Percentiles rank a stretch among this genome's conserved stretches.
phyloP scores from a whole-genome alignment of 2,888 invertebrate genomes.

The Augiades crinisus region DNA sequence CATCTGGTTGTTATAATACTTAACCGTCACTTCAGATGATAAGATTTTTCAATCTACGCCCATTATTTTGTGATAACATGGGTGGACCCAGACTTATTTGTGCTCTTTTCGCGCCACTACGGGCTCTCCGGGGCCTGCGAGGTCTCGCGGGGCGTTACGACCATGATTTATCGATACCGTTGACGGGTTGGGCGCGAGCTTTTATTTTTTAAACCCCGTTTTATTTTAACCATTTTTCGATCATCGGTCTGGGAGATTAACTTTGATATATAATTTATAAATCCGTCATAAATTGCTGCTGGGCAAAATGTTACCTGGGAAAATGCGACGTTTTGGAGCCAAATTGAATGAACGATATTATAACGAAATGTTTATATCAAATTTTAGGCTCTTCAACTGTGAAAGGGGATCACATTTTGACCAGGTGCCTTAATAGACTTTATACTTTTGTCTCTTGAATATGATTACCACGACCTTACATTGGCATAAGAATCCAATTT shows the following conservation, averaged over 20 bases:
- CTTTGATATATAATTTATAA: constrained; percentile 34
- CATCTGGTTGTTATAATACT: background rate
- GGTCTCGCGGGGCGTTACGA: constrained; percentile 41
- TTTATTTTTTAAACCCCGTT: constrained; percentile 62
- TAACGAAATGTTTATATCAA: too few species aligned
- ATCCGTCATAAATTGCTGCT: constrained; percentile 27
- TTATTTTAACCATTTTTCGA: constrained; percentile 64
- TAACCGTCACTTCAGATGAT: constrained; percentile 34
- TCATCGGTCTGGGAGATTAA: constrained; percentile 48
- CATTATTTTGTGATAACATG: constrained; percentile 78
- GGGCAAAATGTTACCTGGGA: constrained; percentile 15
- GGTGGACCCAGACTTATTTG: constrained; percentile 69
- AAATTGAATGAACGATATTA: constrained; percentile 12
- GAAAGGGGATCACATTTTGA: too few species aligned
- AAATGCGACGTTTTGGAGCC: constrained; percentile 11
- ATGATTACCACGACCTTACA: too few species aligned
- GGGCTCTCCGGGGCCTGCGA: too few species aligned
- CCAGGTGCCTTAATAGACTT: too few species aligned
- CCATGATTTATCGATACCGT: constrained; percentile 67
- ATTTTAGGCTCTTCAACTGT: too few species aligned
- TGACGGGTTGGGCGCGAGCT: constrained; percentile 45
- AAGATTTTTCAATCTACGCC: constrained; percentile 75
- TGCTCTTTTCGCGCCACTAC: constrained; percentile 60
- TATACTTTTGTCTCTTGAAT: too few species aligned
- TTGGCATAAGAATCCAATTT: too few species aligned